Base-by-base conservation (phyloP, 1,140 invertebrate genomes). In the Cherax destructor region DNA sequence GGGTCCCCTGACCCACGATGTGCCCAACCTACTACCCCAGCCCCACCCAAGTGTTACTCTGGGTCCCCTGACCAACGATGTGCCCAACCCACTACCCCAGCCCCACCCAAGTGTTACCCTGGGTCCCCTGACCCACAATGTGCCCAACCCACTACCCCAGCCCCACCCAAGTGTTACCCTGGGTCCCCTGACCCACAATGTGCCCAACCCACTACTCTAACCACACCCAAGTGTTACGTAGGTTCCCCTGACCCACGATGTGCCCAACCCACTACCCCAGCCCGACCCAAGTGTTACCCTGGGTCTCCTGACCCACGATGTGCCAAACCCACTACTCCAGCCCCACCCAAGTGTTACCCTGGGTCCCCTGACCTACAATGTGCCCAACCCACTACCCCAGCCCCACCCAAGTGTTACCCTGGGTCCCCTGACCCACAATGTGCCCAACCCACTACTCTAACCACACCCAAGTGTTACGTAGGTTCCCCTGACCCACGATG, bases 181-280 rank as follows among this genome's bases (percentile, higher is more conserved):
- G 69, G 69, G 6, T 74, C 24, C 24, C 3, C 24, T 74, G 69
- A 74, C 69, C 69, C 69, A 88, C 4, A 6, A 9, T 74, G 69
- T 30, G 6, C 69, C 11, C 24, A 74, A 30, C 69, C 69, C 24
- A 74, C n/a, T 30, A 74, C 69, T 7, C 69, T 0, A 10, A n/a
- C 69, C 6, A 24, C 24, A 9, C 69, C 69, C 4, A 13, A 5
- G 13, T 69, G 65, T 18, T 69, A 18, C 65, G 6, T 13, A n/a
- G 65, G 65, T 24, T 92, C 92, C 41, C 56, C 21, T 11, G 91
- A 93, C 80, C 91, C 92, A 72, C 41, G 79, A 6, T 93, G 91
- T 69, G 50, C 87, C 56, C 50, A 88, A 24, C 78, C 79, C n/a
- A 88, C 87, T 21, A 86, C 65, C 18, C 65, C 6, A 69, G 21